These are phyloP conservation scores for Sipha flava DNA, from an alignment of 1,140 invertebrate genomes.

Conservation along the genomic window DNA sequence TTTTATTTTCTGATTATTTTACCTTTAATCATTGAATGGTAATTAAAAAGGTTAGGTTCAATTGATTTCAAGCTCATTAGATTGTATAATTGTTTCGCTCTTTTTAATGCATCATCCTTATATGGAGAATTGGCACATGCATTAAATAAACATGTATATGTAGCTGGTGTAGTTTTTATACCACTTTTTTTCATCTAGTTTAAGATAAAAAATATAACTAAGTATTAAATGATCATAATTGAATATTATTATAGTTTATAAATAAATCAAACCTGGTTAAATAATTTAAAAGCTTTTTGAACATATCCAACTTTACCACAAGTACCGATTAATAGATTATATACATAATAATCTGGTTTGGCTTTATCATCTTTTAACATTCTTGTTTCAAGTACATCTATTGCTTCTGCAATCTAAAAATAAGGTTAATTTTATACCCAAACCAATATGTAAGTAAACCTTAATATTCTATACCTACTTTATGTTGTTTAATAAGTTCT, in stretches of 20 bases:
- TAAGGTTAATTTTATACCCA: background rate
- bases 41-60: slow-evolving; percentile 64
- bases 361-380: slow-evolving; percentile 67
- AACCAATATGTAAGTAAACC: background rate
- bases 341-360: slow-evolving; percentile 68
- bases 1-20: background rate
- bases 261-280: slow-evolving; percentile 49
- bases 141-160: slow-evolving; percentile 78
- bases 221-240: background rate
- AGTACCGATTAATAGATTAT: slow-evolving; percentile 66
- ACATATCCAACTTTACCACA: slow-evolving; percentile 73
- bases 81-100: slow-evolving; percentile 56
- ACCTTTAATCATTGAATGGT: slow-evolving; percentile 79
- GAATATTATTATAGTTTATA: background rate
- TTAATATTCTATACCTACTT: slow-evolving; percentile 28
- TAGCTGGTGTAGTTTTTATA: slow-evolving; percentile 56
- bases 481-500: slow-evolving; percentile 34
- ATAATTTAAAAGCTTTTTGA: slow-evolving; percentile 74
- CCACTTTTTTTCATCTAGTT: slow-evolving; percentile 63
- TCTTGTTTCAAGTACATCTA: slow-evolving; percentile 61
- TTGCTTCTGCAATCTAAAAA: slow-evolving; percentile 51
- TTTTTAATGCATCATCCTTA: slow-evolving; percentile 52
- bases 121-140: slow-evolving; percentile 74
- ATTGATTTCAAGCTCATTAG: slow-evolving; percentile 60
- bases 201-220: background rate